These are phyloP conservation scores for Rhinopomastus cyanomelas DNA, from an alignment of 2,113 vertebrate species.

Conservation along the genomic window DNA sequence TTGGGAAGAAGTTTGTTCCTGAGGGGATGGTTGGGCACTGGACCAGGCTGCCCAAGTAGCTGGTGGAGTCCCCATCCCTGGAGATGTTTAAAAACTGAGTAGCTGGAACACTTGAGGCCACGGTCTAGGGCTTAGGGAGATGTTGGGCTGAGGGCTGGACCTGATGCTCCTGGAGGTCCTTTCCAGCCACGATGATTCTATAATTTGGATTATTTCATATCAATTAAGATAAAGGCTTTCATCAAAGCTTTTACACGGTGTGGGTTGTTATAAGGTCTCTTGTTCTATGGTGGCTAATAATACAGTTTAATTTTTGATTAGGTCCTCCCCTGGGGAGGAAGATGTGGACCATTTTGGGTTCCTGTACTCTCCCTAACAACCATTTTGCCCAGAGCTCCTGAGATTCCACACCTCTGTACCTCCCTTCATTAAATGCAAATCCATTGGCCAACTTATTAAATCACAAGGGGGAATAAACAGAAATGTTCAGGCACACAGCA, in stretches of 20 bases:
- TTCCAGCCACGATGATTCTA: too few species aligned
- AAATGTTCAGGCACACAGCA: background rate
- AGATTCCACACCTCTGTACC: background rate
- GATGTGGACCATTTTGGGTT: background rate
- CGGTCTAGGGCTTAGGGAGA: too few species aligned
- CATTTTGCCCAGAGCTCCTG: background rate
- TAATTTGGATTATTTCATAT: background rate
- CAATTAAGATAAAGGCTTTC: background rate
- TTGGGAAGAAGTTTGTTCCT: too few species aligned
- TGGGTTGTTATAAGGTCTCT: background rate
- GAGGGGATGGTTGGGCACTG: too few species aligned
- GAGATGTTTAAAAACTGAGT: too few species aligned
- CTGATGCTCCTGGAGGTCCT: too few species aligned
- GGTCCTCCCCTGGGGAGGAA: background rate
- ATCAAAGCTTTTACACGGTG: background rate
- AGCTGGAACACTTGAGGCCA: too few species aligned
- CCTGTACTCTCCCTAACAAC: background rate
- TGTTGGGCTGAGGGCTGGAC: too few species aligned
- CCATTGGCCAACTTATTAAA: background rate
- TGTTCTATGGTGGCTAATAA: background rate
- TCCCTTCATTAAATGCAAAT: background rate
- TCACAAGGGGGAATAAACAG: background rate
- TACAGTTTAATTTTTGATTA: background rate
- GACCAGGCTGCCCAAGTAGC: too few species aligned
- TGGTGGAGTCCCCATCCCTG: too few species aligned